phyloP scores from a whole-genome alignment of 2,888 invertebrate species.

The Bombyx huttoni region DNA sequence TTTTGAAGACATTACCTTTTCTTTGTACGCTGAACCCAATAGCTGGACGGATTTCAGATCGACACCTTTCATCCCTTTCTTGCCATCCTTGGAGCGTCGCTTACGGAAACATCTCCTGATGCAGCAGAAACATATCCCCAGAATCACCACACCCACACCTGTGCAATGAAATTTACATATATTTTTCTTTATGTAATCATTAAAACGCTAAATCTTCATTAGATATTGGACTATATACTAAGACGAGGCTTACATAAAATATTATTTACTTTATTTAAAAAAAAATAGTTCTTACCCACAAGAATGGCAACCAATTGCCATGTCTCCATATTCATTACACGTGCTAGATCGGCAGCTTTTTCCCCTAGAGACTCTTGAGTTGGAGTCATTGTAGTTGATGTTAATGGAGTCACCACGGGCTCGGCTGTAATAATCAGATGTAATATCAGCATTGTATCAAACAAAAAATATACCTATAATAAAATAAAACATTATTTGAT shows the following conservation, averaged over 20 bases:
- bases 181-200: background rate
- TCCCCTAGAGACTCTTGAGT: slow-evolving; percentile 68
- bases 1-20: slow-evolving; percentile 84
- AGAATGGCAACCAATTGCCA: slow-evolving; percentile 90
- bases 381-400: slow-evolving; percentile 26
- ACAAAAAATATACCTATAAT: no score
- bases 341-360: slow-evolving; percentile 74
- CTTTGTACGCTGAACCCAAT: slow-evolving; percentile 96
- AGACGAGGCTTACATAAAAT: no score
- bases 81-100: slow-evolving; percentile 92
- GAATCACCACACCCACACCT: slow-evolving; percentile 83
- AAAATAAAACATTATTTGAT: no score
- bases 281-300: slow-evolving; percentile 72
- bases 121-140: slow-evolving; percentile 92
- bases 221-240: background rate
- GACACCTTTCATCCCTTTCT: slow-evolving; percentile 94
- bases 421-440: slow-evolving; percentile 10
- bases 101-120: slow-evolving; percentile 93
- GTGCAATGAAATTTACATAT: slow-evolving; percentile 4
- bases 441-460: background rate
- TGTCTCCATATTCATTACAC: slow-evolving; percentile 83
- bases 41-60: slow-evolving; percentile 97
- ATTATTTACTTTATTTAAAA: background rate
- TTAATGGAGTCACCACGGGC: slow-evolving; percentile 13
- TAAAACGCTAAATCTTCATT: background rate